phyloP scores from a whole-genome alignment of 2,113 vertebrate genomes.

The Sprattus sprattus region DNA sequence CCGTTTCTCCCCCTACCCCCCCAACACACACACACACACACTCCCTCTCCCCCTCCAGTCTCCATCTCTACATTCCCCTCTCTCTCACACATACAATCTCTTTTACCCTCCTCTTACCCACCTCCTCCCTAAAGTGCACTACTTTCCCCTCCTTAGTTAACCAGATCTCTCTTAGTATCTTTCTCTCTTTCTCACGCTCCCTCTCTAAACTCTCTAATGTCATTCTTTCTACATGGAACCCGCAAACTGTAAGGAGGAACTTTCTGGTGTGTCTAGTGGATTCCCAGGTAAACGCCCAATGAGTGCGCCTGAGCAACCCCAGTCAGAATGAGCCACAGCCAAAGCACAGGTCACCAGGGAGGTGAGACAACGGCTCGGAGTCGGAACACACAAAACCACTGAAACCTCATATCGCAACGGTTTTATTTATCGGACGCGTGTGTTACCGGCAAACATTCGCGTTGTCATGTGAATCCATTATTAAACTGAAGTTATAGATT shows the following conservation, averaged over 20 bases:
- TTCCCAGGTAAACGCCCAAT: conserved; percentile 45
- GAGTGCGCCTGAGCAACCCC: background rate
- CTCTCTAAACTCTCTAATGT: too few relatives aligned
- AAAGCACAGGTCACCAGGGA: background rate
- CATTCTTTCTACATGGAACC: background rate
- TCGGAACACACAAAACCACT: background rate
- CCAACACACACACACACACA: conserved; percentile 25
- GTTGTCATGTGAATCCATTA: too few relatives aligned
- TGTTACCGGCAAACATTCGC: too few relatives aligned
- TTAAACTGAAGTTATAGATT: too few relatives aligned
- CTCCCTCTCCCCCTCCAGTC: conserved; percentile 30
- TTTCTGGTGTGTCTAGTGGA: conserved; percentile 43
- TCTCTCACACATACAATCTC: conserved; percentile 10
- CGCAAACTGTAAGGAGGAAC: conserved; percentile 23
- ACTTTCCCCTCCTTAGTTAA: background rate
- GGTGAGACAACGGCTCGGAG: background rate
- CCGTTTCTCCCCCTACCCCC: conserved; percentile 28
- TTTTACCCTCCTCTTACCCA: background rate
- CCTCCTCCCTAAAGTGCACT: background rate
- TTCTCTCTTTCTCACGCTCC: background rate
- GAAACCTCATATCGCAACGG: conserved; percentile 18
- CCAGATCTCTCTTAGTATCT: background rate
- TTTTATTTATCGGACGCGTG: too few relatives aligned
- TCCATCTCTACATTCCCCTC: conserved; percentile 34
- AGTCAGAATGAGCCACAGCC: background rate